These are phyloP conservation scores for Gortyna flavago DNA, from an alignment of 2,888 invertebrate species.

Conservation along the genomic window DNA sequence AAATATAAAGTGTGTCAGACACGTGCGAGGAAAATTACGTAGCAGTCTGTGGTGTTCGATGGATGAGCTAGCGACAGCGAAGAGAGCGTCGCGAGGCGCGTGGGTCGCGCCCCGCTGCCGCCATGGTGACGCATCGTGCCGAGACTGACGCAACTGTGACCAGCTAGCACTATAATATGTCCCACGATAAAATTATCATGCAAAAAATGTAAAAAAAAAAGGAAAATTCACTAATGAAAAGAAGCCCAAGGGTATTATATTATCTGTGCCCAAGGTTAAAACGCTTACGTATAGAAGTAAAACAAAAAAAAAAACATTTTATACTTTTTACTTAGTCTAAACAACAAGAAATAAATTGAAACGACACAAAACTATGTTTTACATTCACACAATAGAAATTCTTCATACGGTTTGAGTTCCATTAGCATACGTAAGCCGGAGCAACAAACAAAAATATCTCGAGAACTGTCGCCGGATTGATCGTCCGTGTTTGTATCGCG, in stretches of 20 bases:
- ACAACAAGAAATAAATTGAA: not conserved
- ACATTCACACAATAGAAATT: slow-evolving; percentile 23
- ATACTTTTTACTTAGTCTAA: not conserved
- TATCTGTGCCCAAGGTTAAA: not conserved
- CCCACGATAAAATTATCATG: slow-evolving; percentile 20
- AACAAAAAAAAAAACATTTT: not conserved
- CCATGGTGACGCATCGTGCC: slow-evolving; percentile 82
- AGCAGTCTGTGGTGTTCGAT: slow-evolving; percentile 45
- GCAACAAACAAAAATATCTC: slow-evolving; percentile 41
- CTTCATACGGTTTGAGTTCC: not conserved
- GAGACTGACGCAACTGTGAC: slow-evolving; percentile 55
- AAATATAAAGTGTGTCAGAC: slow-evolving; percentile 68
- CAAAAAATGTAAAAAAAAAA: not conserved
- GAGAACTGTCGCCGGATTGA: slow-evolving; percentile 63
- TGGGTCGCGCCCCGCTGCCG: slow-evolving; percentile 82
- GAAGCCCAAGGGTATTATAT: not conserved
- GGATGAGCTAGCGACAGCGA: slow-evolving; percentile 47
- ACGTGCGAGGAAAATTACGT: slow-evolving; percentile 68
- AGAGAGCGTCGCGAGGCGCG: slow-evolving; percentile 72
- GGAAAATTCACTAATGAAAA: not conserved
- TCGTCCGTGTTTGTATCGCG: slow-evolving; percentile 58
- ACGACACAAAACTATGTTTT: slow-evolving; percentile 6
- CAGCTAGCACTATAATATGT: slow-evolving; percentile 38
- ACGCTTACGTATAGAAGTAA: not conserved
- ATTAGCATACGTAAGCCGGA: slow-evolving; percentile 34